A percentile compares a stretch with the other conserved stretches of the same genome.
These are phyloP conservation scores for Lytechinus variegatus DNA, from an alignment of 35 echinoderm and acorn worm genomes.

Conservation along the genomic window DNA sequence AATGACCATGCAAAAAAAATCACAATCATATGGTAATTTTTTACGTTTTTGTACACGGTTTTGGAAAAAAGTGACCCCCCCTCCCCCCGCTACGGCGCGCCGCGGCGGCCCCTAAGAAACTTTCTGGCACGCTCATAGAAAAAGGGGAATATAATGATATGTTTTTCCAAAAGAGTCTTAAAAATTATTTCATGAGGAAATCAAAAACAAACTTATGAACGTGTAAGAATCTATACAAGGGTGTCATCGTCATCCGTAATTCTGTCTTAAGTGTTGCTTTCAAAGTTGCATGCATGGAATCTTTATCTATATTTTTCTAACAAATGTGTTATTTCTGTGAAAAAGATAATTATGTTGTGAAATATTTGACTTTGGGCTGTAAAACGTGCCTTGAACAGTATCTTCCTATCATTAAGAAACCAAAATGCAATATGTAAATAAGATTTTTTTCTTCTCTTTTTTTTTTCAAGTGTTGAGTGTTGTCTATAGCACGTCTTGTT, in stretches of 20 bases:
- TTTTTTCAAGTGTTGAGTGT: background rate
- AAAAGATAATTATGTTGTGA: background rate
- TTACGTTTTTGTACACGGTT: too few species aligned
- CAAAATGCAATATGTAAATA: slow-evolving; percentile 8
- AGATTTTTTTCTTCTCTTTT: background rate
- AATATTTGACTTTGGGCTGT: background rate
- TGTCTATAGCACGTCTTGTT: background rate
- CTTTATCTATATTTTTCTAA: background rate
- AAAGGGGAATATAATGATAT: too few species aligned
- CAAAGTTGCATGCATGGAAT: background rate
- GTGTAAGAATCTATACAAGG: too few species aligned
- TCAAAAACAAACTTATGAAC: background rate
- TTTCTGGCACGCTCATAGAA: too few species aligned
- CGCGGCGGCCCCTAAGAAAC: too few species aligned
- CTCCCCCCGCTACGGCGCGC: too few species aligned
- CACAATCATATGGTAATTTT: too few species aligned
- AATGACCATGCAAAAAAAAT: too few species aligned
- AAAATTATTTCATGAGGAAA: background rate
- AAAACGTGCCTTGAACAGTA: background rate
- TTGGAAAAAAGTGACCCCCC: too few species aligned
- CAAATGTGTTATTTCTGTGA: background rate
- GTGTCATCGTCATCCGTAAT: background rate
- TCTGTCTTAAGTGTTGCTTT: background rate
- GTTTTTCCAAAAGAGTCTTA: too few species aligned
- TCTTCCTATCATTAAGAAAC: background rate